Evolutionary conservation across 37 sponge, comb jelly and placozoan genomes (phyloP).

Genomic region (Spongia lamella): DNA sequence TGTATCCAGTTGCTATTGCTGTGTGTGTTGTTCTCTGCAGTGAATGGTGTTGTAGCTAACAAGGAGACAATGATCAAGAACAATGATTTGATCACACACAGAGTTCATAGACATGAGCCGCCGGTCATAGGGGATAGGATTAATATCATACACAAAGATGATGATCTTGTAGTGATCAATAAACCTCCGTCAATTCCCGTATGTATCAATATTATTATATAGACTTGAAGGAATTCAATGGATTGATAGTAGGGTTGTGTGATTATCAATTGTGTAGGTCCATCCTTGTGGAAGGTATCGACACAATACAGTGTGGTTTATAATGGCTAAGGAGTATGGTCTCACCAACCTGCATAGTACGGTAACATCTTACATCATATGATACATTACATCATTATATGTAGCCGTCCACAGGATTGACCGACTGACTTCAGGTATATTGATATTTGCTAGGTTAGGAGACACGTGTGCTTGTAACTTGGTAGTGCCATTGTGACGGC

Average conservation of each 20-base stretch:
- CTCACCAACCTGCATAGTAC: slow-evolving; percentile 73
- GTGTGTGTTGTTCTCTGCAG: slow-evolving; percentile 14
- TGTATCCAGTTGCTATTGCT: too few relatives aligned
- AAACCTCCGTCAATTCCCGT: slow-evolving; percentile 96
- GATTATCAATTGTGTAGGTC: slow-evolving; percentile 60
- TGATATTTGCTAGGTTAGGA: slow-evolving; percentile 75
- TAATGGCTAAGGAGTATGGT: slow-evolving; percentile 76
- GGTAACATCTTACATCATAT: not conserved
- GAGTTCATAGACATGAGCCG: slow-evolving; percentile 91
- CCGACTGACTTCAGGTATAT: slow-evolving; percentile 86
- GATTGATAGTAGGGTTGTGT: too few relatives aligned
- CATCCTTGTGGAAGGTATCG: slow-evolving; percentile 95
- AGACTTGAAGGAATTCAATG: too few relatives aligned
- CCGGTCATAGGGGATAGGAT: slow-evolving; percentile 76
- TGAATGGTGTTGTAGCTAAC: slow-evolving; percentile 50
- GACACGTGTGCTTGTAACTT: not conserved
- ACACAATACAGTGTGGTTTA: slow-evolving; percentile 79
- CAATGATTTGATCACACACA: slow-evolving; percentile 76
- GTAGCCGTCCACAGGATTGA: slow-evolving; percentile 90
- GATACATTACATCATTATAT: too few relatives aligned
- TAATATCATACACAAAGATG: slow-evolving; percentile 53
- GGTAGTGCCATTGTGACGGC: not conserved
- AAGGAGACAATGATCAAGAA: slow-evolving; percentile 65
- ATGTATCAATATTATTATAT: not conserved
- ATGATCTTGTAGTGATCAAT: slow-evolving; percentile 77